phyloP scores from a whole-genome alignment of 2,888 invertebrate species.

The Deladenus siricidicola region DNA sequence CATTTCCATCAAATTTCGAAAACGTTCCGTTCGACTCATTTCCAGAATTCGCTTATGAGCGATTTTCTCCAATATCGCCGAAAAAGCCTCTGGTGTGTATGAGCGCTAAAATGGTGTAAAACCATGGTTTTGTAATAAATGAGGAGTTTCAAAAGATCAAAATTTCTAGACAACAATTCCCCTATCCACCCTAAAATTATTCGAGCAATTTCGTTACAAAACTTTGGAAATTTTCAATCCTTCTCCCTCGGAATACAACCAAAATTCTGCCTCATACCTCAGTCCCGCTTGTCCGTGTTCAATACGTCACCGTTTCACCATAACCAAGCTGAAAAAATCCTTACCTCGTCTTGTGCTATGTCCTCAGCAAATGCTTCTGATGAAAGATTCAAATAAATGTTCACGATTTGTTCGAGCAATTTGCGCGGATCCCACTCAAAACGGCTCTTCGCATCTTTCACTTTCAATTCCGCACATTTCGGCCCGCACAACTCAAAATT shows the following conservation, averaged over 20 bases:
- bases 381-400: constrained; percentile 92
- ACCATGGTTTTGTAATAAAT: too few relatives aligned
- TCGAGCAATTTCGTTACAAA: too few relatives aligned
- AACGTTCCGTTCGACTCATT: constrained; percentile 71
- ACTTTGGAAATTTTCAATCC: too few relatives aligned
- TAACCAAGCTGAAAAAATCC: too few relatives aligned
- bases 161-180: too few relatives aligned
- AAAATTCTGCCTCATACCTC: too few relatives aligned
- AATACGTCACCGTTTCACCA: too few relatives aligned
- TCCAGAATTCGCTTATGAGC: constrained; percentile 76
- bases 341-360: constrained; percentile 90
- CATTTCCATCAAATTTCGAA: constrained; percentile 31
- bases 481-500: constrained; percentile 66
- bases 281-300: too few relatives aligned
- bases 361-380: constrained; percentile 62
- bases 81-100: constrained; percentile 82
- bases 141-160: too few relatives aligned
- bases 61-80: constrained; percentile 76
- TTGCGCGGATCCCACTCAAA: constrained; percentile 94
- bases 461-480: constrained; percentile 47
- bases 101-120: constrained; percentile 58
- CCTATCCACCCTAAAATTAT: too few relatives aligned
- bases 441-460: constrained; percentile 70
- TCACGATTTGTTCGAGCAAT: constrained; percentile 80
- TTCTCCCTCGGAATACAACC: too few relatives aligned